phyloP scores from a whole-genome alignment of 1,140 invertebrate species.

The Drosophila auraria region DNA sequence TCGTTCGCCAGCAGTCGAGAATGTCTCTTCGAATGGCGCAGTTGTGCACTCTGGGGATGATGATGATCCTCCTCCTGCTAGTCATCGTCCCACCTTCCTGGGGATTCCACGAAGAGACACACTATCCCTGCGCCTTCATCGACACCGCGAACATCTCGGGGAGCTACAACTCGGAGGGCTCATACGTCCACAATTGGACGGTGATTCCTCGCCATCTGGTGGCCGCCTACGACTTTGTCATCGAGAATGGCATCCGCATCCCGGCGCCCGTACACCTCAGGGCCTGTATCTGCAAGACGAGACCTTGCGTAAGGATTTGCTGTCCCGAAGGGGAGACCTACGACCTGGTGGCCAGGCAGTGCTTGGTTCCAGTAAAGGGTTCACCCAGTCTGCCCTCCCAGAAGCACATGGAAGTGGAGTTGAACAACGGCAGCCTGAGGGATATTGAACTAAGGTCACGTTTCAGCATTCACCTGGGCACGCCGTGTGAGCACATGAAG shows the following conservation, averaged over 20 bases:
- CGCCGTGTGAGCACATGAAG: slow-evolving; percentile 73
- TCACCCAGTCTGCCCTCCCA: slow-evolving; percentile 20
- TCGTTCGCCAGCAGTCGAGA: neutral
- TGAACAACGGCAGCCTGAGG: slow-evolving; percentile 39
- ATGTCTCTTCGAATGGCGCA: slow-evolving; percentile 49
- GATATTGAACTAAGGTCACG: slow-evolving; percentile 19
- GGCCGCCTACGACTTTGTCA: slow-evolving; percentile 75
- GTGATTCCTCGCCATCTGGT: slow-evolving; percentile 67
- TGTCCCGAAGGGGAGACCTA: slow-evolving; percentile 61
- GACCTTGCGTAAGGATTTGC: slow-evolving; percentile 74
- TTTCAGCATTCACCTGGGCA: slow-evolving; percentile 62
- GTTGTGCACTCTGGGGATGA: slow-evolving; percentile 19
- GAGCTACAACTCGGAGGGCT: slow-evolving; percentile 41
- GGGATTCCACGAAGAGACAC: slow-evolving; percentile 59
- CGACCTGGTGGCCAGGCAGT: slow-evolving; percentile 43
- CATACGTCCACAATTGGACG: slow-evolving; percentile 67
- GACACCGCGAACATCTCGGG: slow-evolving; percentile 76
- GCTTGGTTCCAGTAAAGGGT: neutral
- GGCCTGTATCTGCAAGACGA: slow-evolving; percentile 71
- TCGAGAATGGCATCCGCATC: slow-evolving; percentile 68
- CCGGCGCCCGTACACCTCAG: slow-evolving; percentile 59
- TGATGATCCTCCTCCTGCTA: slow-evolving; percentile 16
- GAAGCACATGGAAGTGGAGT: slow-evolving; percentile 44
- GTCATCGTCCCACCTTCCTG: neutral
- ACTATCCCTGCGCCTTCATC: slow-evolving; percentile 80